A percentile compares a stretch with the other conserved stretches of the same genome.
These are phyloP conservation scores for Ianthella basta DNA, from an alignment of 37 sponge, comb jelly and placozoan species.

Conservation along the genomic window DNA sequence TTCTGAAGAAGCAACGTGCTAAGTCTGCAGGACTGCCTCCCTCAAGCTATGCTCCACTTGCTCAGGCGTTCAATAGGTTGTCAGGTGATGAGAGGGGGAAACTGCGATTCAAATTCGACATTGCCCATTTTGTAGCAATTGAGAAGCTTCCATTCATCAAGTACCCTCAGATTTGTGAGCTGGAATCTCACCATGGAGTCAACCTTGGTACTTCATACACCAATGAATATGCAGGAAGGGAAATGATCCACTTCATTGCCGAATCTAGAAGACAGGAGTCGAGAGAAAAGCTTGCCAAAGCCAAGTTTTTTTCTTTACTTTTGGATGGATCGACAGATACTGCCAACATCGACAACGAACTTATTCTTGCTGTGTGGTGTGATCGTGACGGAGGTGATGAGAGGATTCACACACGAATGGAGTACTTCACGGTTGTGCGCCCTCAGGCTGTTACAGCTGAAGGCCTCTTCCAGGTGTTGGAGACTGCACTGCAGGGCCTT, in stretches of 20 bases:
- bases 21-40: conserved; percentile 45
- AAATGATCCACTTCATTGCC: conserved; percentile 63
- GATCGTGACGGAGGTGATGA: conserved; percentile 40
- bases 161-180: conserved; percentile 58
- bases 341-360: conserved; percentile 60
- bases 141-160: conserved; percentile 45
- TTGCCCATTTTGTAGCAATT: conserved; percentile 63
- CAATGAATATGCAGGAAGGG: conserved; percentile 56
- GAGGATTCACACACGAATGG: conserved; percentile 54
- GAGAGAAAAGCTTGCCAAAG: conserved; percentile 36
- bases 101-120: conserved; percentile 58
- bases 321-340: conserved; percentile 71
- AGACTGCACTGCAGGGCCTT: conserved; percentile 31
- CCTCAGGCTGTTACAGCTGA: conserved; percentile 57
- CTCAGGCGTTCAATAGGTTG: conserved; percentile 48
- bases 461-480: conserved; percentile 43
- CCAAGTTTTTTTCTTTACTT: conserved; percentile 54
- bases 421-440: conserved; percentile 48
- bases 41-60: conserved; percentile 51
- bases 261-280: conserved; percentile 52
- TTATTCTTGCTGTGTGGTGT: conserved; percentile 60
- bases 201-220: conserved; percentile 48
- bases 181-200: conserved; percentile 64
- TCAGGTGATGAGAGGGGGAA: conserved; percentile 46
- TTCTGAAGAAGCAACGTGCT: conserved; percentile 49